Percentiles rank a stretch among this genome's conserved stretches.
phyloP scores from a whole-genome alignment of 2,797 vertebrate species.

The Naso thynnoides region DNA sequence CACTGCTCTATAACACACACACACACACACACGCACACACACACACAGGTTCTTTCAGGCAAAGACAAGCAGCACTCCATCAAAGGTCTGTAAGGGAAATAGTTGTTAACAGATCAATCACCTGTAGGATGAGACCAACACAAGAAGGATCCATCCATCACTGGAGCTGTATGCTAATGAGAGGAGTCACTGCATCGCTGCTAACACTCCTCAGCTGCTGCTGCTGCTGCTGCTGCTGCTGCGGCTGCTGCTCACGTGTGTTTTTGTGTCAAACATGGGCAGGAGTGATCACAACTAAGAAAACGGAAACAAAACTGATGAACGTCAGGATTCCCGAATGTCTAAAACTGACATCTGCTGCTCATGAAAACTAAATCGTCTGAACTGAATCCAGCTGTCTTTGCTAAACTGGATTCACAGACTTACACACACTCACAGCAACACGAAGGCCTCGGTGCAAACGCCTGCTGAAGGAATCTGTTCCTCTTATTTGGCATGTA shows the following conservation, averaged over 20 bases:
- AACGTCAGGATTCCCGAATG: background rate
- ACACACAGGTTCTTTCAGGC: constrained; percentile 55
- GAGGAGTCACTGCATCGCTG: constrained; percentile 16
- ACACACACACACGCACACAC: constrained; percentile 47
- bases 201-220: constrained; percentile 30
- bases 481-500: background rate
- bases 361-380: background rate
- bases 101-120: constrained; percentile 79
- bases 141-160: constrained; percentile 65
- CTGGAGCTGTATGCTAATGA: constrained; percentile 63
- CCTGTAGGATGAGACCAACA: constrained; percentile 65
- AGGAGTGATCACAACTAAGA: background rate
- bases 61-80: constrained; percentile 72
- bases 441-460: background rate
- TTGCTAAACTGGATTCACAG: background rate
- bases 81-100: constrained; percentile 78
- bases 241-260: too few relatives aligned
- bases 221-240: constrained; percentile 18
- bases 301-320: background rate
- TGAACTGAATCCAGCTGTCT: background rate
- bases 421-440: background rate
- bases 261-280: background rate
- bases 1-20: constrained; percentile 15
- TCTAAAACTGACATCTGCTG: background rate
- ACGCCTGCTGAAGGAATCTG: background rate